A percentile compares a stretch with the other conserved stretches of the same genome.
phyloP scores from a whole-genome alignment of 1,140 invertebrate genomes.

The Phthorimaea operculella region DNA sequence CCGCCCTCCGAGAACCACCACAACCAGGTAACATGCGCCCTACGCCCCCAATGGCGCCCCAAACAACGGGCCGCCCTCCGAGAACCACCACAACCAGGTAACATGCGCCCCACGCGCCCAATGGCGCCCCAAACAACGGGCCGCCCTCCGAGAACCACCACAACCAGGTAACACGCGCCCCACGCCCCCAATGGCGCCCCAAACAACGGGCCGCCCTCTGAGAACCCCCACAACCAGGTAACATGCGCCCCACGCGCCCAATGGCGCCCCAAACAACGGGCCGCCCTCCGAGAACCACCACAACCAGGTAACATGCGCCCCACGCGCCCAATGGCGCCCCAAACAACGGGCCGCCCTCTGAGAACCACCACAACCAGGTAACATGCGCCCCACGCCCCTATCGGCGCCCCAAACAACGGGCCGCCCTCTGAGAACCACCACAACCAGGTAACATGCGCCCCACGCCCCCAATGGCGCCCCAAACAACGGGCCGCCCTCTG shows the following conservation, averaged over 20 bases:
- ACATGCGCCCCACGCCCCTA: constrained; percentile 38
- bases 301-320: too few species aligned
- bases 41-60: constrained; percentile 28
- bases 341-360: constrained; percentile 28
- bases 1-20: constrained; percentile 31
- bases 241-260: constrained; percentile 38
- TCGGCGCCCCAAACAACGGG: constrained; percentile 27
- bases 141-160: constrained; percentile 31
- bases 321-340: constrained; percentile 28
- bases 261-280: constrained; percentile 27
- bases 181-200: constrained; percentile 24
- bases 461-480: constrained; percentile 28
- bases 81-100: constrained; percentile 36
- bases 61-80: constrained; percentile 28
- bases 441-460: too few species aligned
- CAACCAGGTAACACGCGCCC: constrained; percentile 29
- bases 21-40: too few species aligned
- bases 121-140: constrained; percentile 27
- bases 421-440: constrained; percentile 31
- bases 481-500: constrained; percentile 28
- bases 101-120: constrained; percentile 38
- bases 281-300: constrained; percentile 31
- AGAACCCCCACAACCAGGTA: constrained; percentile 35
- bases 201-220: constrained; percentile 28
- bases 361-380: constrained; percentile 36